Percentiles rank a stretch among this genome's conserved stretches.
Conservation (phyloP, 37 sponge, comb jelly and placozoan genomes). For the Hormiphora californensis region DNA sequence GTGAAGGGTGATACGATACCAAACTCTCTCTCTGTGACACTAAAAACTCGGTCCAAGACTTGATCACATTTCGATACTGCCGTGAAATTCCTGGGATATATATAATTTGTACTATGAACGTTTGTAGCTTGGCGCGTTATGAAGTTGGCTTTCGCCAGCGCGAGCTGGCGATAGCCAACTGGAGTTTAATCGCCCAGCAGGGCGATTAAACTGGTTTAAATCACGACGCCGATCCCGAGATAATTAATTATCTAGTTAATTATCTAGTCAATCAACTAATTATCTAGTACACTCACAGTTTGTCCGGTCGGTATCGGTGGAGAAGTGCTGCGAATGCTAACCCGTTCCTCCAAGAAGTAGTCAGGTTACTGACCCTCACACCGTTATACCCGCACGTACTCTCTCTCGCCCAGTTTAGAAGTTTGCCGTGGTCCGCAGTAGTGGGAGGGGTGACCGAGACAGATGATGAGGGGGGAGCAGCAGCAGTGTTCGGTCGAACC, state of each 20-base stretch:
- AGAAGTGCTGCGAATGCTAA: constrained; percentile 28
- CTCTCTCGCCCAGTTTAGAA: constrained; percentile 53
- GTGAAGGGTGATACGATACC: not conserved
- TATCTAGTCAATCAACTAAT: not conserved
- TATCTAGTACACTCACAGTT: constrained; percentile 9
- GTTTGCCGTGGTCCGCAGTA: too few species aligned
- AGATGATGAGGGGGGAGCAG: too few species aligned
- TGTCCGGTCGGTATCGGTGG: constrained; percentile 44
- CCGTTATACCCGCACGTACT: constrained; percentile 29
- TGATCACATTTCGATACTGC: not conserved
- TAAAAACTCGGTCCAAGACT: not conserved
- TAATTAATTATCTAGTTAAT: too few species aligned
- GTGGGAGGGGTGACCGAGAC: too few species aligned
- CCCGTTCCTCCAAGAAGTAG: constrained; percentile 34
- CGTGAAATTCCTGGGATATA: constrained; percentile 27
- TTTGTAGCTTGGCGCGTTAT: too few species aligned
- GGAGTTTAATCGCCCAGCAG: too few species aligned
- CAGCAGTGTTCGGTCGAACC: too few species aligned
- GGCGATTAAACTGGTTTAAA: too few species aligned
- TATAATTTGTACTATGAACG: not conserved
- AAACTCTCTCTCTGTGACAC: not conserved
- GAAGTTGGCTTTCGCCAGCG: too few species aligned
- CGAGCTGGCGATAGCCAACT: too few species aligned
- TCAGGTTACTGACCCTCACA: constrained; percentile 42
- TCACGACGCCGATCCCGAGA: too few species aligned